phyloP scores from a whole-genome alignment of 2,797 vertebrate genomes.

The Hylomyscus alleni region DNA sequence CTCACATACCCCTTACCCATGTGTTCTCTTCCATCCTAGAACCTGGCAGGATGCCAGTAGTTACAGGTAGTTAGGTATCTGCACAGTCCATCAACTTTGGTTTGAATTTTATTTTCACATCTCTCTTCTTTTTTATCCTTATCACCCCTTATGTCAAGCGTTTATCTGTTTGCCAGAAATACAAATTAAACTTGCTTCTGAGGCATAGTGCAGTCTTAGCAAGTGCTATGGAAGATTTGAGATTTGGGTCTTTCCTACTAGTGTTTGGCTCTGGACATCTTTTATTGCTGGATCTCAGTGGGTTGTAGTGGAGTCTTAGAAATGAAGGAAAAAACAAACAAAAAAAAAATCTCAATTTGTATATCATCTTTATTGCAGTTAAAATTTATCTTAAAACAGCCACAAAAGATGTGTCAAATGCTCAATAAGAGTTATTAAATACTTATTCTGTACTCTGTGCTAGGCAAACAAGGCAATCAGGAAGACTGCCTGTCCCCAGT shows the following conservation, averaged over 20 bases:
- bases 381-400: slow-evolving; percentile 29
- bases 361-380: neutral
- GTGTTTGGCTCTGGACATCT: neutral
- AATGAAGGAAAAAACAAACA: slow-evolving; percentile 31
- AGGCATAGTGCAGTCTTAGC: neutral
- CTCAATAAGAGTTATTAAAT: neutral
- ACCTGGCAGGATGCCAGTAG: neutral
- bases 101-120: neutral
- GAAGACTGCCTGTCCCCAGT: neutral
- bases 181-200: slow-evolving; percentile 10
- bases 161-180: slow-evolving; percentile 14
- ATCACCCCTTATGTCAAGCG: neutral
- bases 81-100: neutral
- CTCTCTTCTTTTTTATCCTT: neutral
- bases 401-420: neutral
- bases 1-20: neutral
- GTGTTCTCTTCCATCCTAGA: neutral
- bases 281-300: neutral
- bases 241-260: neutral
- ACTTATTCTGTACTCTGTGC: neutral
- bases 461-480: neutral
- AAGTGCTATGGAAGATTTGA: neutral
- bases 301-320: neutral
- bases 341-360: slow-evolving; percentile 2
- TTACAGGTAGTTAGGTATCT: neutral